Evolutionary conservation across 2,797 vertebrate species (phyloP).

Genomic region (Pseudochromis fuscus): DNA sequence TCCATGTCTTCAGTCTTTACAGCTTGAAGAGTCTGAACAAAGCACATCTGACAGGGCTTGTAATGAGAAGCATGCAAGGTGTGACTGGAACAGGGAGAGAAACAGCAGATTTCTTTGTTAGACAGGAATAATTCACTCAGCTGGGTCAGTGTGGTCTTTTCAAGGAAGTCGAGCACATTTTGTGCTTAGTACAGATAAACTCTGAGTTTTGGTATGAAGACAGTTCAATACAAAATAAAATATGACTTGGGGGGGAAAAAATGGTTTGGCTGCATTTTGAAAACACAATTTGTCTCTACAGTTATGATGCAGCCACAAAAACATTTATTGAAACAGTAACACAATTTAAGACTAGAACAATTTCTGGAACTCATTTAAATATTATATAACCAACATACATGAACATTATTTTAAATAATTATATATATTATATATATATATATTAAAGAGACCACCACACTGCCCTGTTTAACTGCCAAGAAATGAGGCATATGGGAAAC

Average conservation of each 20-base stretch:
- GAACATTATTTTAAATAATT: conserved; percentile 15
- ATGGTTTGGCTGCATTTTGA: conserved; percentile 22
- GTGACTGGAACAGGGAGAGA: not conserved
- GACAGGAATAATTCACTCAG: not conserved
- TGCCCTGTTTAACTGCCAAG: conserved; percentile 18
- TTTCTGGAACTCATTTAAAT: conserved; percentile 24
- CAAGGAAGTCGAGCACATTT: not conserved
- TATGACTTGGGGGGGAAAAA: conserved; percentile 1
- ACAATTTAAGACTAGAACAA: conserved; percentile 20
- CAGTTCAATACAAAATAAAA: conserved; percentile 34
- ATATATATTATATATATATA: too few relatives aligned
- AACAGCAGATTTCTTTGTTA: conserved; percentile 3
- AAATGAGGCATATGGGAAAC: conserved; percentile 32
- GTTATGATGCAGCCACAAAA: conserved; percentile 19
- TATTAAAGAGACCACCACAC: conserved; percentile 8
- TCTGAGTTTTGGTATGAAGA: not conserved
- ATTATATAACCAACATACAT: conserved; percentile 27
- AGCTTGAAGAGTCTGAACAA: conserved; percentile 14
- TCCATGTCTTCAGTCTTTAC: not conserved
- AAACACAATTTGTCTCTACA: conserved; percentile 20
- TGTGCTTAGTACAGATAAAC: conserved; percentile 21
- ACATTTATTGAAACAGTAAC: conserved; percentile 40
- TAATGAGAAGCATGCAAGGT: conserved; percentile 37
- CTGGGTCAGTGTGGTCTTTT: conserved; percentile 6
- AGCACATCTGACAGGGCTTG: conserved; percentile 10